phyloP scores from a whole-genome alignment of 2,888 invertebrate species.

The Heliconius aoede region DNA sequence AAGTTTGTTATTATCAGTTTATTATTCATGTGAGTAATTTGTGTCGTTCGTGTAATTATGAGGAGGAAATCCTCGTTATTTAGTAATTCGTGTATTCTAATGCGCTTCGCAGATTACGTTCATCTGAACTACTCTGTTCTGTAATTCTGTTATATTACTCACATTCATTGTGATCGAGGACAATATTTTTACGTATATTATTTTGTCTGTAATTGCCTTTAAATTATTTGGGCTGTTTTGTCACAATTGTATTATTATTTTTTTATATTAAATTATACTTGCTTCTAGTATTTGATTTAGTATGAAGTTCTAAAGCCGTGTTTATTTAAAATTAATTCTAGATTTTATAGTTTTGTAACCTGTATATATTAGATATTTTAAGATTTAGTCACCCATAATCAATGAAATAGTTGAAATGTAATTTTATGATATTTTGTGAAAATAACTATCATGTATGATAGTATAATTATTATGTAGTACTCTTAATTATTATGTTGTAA shows the following conservation, averaged over 20 bases:
- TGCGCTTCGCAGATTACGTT: conserved; percentile 61
- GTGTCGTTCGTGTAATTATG: conserved; percentile 70
- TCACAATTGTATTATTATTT: conserved; percentile 50
- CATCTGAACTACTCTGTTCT: conserved; percentile 73
- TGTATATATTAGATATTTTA: not conserved
- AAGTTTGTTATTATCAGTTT: conserved; percentile 45
- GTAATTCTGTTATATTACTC: conserved; percentile 78
- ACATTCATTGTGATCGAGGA: conserved; percentile 65
- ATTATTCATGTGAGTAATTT: conserved; percentile 69
- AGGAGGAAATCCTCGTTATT: conserved; percentile 77
- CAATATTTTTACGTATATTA: conserved; percentile 49
- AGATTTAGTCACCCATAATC: not conserved
- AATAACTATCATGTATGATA: no score
- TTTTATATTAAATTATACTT: conserved; percentile 32
- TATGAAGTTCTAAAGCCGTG: no score
- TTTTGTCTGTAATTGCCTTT: conserved; percentile 45
- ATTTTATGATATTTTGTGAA: not conserved
- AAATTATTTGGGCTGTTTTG: conserved; percentile 50
- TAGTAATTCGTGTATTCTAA: conserved; percentile 74
- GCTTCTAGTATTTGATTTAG: no score
- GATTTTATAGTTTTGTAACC: no score
- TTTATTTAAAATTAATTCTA: not conserved
- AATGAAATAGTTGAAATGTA: not conserved
- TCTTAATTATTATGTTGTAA: no score
- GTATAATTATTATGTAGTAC: no score